Conservation (phyloP, 2,113 vertebrate species). For the Ia io region DNA sequence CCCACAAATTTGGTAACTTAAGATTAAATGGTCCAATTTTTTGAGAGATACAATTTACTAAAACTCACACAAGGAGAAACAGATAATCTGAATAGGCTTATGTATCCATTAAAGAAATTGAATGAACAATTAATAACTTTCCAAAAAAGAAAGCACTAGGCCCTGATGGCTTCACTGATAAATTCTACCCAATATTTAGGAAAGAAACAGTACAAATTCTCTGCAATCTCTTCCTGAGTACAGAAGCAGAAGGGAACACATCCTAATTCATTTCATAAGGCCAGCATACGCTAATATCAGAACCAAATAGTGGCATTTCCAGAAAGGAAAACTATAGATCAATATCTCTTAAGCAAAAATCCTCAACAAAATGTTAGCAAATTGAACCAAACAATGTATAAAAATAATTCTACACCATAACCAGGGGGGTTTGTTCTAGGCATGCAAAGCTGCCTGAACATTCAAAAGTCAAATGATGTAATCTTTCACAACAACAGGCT, state of each 20-base stretch:
- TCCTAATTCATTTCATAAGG: not conserved
- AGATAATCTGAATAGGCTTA: not conserved
- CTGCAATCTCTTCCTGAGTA: not conserved
- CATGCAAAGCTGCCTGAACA: not conserved
- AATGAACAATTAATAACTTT: not conserved
- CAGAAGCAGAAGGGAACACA: not conserved
- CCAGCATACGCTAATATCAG: not conserved
- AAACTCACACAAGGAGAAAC: constrained; percentile 26
- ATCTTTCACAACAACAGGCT: not conserved
- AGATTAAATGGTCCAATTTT: not conserved
- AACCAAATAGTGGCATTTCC: not conserved
- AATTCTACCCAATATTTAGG: constrained; percentile 7
- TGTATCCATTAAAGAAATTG: not conserved
- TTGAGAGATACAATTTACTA: not conserved
- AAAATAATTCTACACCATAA: not conserved
- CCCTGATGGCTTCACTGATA: not conserved
- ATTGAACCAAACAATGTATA: not conserved
- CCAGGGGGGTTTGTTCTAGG: not conserved
- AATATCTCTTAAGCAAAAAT: not conserved
- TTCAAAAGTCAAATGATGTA: not conserved
- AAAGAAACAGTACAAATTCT: not conserved
- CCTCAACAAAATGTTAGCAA: not conserved
- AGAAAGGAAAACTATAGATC: not conserved
- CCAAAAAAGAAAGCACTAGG: not conserved
- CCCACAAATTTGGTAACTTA: not conserved